Conservation (phyloP, 2,113 vertebrate genomes). For the Oryzias javanicus region DNA sequence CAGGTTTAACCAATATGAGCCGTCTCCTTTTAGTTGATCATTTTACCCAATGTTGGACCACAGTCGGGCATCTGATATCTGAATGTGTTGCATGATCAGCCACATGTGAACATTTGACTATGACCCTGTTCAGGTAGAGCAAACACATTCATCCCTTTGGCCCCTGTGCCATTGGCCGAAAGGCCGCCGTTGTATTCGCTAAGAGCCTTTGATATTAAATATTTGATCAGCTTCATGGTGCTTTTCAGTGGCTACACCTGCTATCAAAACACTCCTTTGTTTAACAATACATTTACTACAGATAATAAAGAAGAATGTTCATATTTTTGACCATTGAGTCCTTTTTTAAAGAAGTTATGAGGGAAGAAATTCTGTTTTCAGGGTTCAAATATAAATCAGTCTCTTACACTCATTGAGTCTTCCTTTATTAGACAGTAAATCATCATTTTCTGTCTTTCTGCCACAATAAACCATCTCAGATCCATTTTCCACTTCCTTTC, state of each 20-base stretch:
- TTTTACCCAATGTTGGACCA: neutral
- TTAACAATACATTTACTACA: too few species aligned
- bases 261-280: too few species aligned
- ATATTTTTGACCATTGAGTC: neutral
- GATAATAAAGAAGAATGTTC: neutral
- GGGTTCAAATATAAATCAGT: neutral
- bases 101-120: conserved; percentile 55
- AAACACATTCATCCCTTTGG: conserved; percentile 46
- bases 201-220: neutral
- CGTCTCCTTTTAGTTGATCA: conserved; percentile 14
- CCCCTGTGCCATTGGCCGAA: conserved; percentile 3
- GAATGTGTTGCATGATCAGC: conserved; percentile 2
- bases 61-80: neutral
- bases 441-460: neutral
- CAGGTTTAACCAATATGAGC: neutral
- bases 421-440: neutral
- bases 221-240: neutral
- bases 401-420: neutral
- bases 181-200: conserved; percentile 21
- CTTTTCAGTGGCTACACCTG: neutral
- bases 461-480: neutral
- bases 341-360: neutral
- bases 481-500: conserved; percentile 9
- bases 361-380: neutral
- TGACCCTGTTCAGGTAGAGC: conserved; percentile 47